Evolutionary conservation across 1,140 invertebrate genomes (phyloP), one percentile per base, ranked within the genome.

Genomic region (Lineus longissimus): DNA sequence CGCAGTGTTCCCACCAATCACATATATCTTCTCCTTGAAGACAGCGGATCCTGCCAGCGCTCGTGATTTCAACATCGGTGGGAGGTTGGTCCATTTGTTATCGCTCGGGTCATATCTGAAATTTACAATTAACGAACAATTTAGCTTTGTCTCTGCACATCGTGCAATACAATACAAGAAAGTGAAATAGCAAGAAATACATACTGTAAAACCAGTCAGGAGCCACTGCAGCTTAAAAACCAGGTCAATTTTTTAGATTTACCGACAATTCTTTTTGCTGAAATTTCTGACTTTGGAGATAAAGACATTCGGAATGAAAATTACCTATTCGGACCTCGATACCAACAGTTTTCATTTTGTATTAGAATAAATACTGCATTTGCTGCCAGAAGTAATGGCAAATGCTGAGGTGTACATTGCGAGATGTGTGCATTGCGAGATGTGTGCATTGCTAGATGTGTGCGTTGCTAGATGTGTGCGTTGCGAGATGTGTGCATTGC

Each of bases 61-160:
- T 57, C 85, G 72, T 2, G 82, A 76, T 27, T 75, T 76, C 13
- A 74, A 71, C 85, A 87, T 86, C 7, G 81, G 70, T 57, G 84
- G 80, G 75, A 87, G 77, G 74, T 86, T 83, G 47, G 81, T 79
- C 86, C 86, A 86, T 1, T 65, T 70, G 72, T 87, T 84, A 41
- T 82, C 71, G 17, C 82, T 76, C 13, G 85, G 84, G 66, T 86
- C 85, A 76, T 86, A 87, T 27, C 85, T 80, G 55, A 54, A 63
- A 67, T 13, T 63, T 15, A 57, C 55, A 55, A 19, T 45, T 41
- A 55, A 27, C 7, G 6, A 51, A 9, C 25, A 19, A 51, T 51
- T 51, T n/a, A 23, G 47, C 4, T 4, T 23, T 43, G 11, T 11
- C 54, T 11, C 9, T 55, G 15, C 11, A 55, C 54, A 22, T 13